Conservation (phyloP, 2,888 invertebrate species). For the Cabera pusaria region DNA sequence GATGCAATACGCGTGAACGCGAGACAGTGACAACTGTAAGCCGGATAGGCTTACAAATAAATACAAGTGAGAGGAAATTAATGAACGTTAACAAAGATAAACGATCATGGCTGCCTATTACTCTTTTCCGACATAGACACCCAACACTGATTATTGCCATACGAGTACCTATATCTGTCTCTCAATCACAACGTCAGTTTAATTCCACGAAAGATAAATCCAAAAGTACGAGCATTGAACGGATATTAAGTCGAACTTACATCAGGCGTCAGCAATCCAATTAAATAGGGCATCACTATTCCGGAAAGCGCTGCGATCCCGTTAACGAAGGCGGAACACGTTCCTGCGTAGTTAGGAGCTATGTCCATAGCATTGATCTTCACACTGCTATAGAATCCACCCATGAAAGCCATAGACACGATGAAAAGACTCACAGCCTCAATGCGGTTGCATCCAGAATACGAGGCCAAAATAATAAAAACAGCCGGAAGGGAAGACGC, state of each 20-base stretch:
- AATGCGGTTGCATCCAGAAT: constrained; percentile 82
- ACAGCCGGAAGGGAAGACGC: constrained; percentile 85
- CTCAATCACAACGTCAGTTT: no score
- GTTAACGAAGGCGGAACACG: constrained; percentile 85
- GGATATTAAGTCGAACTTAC: constrained; percentile 58
- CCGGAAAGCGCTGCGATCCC: constrained; percentile 85
- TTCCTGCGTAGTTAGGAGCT: constrained; percentile 85
- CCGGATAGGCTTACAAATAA: no score
- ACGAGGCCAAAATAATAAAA: constrained; percentile 85
- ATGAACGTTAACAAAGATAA: no score
- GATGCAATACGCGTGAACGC: no score
- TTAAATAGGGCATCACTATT: constrained; percentile 83
- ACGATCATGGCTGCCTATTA: no score
- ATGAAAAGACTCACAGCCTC: constrained; percentile 82
- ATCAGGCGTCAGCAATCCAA: constrained; percentile 84
- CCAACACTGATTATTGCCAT: no score
- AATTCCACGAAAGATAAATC: no score
- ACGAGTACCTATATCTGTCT: no score
- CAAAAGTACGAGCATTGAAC: no score
- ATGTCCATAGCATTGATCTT: constrained; percentile 87
- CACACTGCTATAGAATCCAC: constrained; percentile 87
- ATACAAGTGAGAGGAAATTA: no score
- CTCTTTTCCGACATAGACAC: no score
- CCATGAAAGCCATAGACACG: constrained; percentile 86
- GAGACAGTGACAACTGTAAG: no score